Conservation (phyloP, 1,140 invertebrate genomes). For the Kradibia gibbosae region DNA sequence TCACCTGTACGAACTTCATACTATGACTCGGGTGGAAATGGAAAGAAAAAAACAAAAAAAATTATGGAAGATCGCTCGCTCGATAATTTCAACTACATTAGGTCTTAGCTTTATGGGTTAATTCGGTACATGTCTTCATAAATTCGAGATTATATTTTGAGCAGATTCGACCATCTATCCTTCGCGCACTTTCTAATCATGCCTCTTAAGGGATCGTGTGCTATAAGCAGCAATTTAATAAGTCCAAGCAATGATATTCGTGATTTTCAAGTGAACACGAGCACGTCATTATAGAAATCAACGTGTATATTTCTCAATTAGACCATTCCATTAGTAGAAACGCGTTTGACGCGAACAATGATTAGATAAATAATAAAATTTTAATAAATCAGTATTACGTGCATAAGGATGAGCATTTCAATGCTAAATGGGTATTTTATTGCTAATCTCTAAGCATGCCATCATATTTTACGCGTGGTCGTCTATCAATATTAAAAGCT, state of each 20-base stretch:
- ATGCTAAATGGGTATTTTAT: background rate
- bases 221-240: background rate
- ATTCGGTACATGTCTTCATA: background rate
- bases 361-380: background rate
- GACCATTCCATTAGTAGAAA: background rate
- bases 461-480: too few relatives aligned
- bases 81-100: background rate
- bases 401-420: background rate
- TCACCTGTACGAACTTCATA: background rate
- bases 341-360: background rate
- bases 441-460: too few relatives aligned
- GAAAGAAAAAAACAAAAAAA: background rate
- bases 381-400: background rate
- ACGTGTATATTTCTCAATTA: background rate
- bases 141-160: conserved; percentile 3
- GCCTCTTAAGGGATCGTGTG: background rate
- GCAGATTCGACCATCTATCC: background rate
- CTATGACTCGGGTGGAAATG: background rate
- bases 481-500: too few relatives aligned
- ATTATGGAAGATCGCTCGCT: background rate
- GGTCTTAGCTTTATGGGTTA: background rate
- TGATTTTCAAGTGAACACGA: background rate
- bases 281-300: background rate
- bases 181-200: background rate
- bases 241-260: background rate